Evolutionary conservation across 2,113 vertebrate species (phyloP), one percentile per base, ranked within the genome.

Genomic region (Apeltes quadracus): DNA sequence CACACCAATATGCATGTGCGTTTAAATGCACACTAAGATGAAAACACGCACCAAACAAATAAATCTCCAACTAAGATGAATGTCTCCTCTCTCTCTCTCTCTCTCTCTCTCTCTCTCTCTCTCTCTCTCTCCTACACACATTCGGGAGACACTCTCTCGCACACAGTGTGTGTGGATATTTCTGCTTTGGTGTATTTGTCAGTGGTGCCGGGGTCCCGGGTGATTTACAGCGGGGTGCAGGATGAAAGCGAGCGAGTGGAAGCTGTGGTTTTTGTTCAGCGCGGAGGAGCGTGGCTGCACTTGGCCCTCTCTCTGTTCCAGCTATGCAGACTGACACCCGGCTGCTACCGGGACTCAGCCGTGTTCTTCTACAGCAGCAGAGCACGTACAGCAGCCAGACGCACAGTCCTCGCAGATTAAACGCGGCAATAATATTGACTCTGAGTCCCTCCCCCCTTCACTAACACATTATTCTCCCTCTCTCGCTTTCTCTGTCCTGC

Each of bases 211-310:
- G 70, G 70, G 61, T 75, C 80, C 72, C 27, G 78, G 78, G 74
- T 87, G 88, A 88, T 84, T 87, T 89, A 88, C 87, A 84, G 89
- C 89, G 73, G 80, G 81, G 81, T 86, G 84, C 84, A 84, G 83
- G 87, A 89, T 88, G 84, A 90, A 85, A 86, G 89, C 20, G 20
- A 75, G 62, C 4, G 50, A 64, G 69, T 23, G 57, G 69, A 75
- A 79, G 81, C 79, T 16, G 55, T 76, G 62, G 76, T 78, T 69
- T 81, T 65, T 79, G 63, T 76, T 55, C 72, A 61, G 77, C 83
- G 84, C 75, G 75, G 64, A 82, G 83, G 75, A 78, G 84, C 75
- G 79, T 79, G 70, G 67, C 71, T 77, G 70, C 7, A 66, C 68
- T 82, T 12, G 41, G 75, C 55, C 87, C 77, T 72, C 70, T 79